These are phyloP conservation scores for Megaleporinus macrocephalus DNA, from an alignment of 2,113 vertebrate species.

Conservation along the genomic window DNA sequence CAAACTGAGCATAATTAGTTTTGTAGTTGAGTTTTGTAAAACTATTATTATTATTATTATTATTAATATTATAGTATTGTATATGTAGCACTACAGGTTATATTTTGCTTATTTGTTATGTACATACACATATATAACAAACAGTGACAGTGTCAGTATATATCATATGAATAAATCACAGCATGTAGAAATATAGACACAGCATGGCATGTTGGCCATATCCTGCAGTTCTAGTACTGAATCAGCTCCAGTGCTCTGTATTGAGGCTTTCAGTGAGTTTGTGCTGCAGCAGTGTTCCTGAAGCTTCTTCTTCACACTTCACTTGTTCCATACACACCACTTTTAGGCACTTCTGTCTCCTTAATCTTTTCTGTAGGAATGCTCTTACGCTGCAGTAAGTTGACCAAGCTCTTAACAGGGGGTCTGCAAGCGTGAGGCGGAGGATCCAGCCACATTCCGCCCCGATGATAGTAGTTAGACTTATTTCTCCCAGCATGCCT, in stretches of 20 bases:
- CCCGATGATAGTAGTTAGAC: constrained; percentile 23
- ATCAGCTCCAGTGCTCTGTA: background rate
- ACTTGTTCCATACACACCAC: background rate
- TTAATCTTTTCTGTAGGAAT: background rate
- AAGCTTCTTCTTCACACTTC: background rate
- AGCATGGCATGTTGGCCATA: background rate
- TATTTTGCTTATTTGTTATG: no score
- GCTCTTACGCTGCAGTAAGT: background rate
- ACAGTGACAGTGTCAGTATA: no score
- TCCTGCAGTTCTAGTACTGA: background rate
- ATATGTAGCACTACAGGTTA: no score
- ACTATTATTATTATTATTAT: no score
- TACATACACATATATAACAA: no score
- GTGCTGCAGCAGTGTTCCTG: background rate
- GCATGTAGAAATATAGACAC: background rate
- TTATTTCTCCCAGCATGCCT: constrained; percentile 29
- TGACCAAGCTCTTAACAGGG: background rate
- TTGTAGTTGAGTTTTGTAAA: no score
- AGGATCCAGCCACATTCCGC: background rate
- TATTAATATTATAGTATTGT: no score
- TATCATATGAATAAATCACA: no score
- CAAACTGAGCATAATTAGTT: no score
- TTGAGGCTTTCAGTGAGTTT: background rate
- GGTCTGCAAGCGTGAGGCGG: background rate
- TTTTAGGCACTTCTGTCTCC: background rate